Conservation (phyloP, 2,113 vertebrate species). For the Athene cunicularia region DNA sequence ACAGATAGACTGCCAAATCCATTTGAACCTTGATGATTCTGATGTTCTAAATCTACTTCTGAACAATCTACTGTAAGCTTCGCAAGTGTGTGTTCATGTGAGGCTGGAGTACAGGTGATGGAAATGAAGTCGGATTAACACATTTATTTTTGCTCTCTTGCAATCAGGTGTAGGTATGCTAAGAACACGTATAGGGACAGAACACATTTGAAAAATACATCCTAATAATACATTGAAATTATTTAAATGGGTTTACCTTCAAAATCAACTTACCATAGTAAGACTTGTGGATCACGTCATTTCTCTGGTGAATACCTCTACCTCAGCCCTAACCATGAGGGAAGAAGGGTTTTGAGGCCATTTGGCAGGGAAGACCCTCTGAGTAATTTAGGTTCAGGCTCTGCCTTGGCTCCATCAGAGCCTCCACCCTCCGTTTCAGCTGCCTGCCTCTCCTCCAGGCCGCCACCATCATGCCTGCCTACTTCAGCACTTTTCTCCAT, state of each 20-base stretch:
- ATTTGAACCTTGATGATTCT: background rate
- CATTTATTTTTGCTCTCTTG: background rate
- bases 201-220: background rate
- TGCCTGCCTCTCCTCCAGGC: background rate
- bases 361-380: background rate
- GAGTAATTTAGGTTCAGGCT: background rate
- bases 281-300: background rate
- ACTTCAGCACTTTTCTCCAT: background rate
- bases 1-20: background rate
- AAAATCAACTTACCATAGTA: background rate
- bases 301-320: background rate
- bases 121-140: background rate
- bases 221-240: background rate
- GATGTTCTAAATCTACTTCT: background rate
- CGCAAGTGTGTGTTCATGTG: accelerated
- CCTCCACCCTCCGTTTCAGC: background rate
- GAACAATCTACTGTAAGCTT: background rate
- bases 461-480: background rate
- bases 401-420: background rate
- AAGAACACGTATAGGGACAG: background rate
- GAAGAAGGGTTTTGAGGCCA: background rate
- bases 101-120: background rate
- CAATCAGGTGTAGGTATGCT: background rate
- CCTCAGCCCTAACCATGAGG: background rate
- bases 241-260: background rate